Evolutionary conservation across 2,797 vertebrate species (phyloP).

Genomic region (Melanotaenia boesemani): DNA sequence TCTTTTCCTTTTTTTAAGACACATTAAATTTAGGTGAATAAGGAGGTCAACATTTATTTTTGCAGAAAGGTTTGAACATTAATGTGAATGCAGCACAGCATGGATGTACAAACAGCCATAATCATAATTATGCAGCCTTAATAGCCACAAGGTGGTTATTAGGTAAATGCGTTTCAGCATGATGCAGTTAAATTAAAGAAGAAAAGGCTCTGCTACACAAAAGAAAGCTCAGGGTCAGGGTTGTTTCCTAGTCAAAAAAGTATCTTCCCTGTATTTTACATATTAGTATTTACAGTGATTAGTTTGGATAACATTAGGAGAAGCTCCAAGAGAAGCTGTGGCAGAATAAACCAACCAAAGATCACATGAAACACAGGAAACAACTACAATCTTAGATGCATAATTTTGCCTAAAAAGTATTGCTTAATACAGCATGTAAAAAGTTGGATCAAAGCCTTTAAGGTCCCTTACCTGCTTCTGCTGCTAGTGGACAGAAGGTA

Average conservation of each 20-base stretch:
- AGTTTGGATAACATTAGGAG: background rate
- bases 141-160: background rate
- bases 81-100: background rate
- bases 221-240: too few species aligned
- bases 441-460: constrained; percentile 14
- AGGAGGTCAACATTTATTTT: background rate
- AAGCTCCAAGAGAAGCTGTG: background rate
- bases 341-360: background rate
- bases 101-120: background rate
- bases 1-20: too few species aligned
- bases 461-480: constrained; percentile 51
- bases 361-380: background rate
- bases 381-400: background rate
- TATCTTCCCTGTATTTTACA: background rate
- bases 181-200: background rate
- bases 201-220: too few species aligned
- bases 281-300: background rate
- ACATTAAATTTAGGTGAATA: too few species aligned
- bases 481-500: constrained; percentile 53
- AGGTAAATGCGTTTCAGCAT: background rate
- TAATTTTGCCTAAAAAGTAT: background rate
- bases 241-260: too few species aligned
- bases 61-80: background rate
- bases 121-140: background rate
- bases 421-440: background rate